Conservation (phyloP, 2,113 vertebrate genomes). For the Gnathonemus longibarbis region DNA sequence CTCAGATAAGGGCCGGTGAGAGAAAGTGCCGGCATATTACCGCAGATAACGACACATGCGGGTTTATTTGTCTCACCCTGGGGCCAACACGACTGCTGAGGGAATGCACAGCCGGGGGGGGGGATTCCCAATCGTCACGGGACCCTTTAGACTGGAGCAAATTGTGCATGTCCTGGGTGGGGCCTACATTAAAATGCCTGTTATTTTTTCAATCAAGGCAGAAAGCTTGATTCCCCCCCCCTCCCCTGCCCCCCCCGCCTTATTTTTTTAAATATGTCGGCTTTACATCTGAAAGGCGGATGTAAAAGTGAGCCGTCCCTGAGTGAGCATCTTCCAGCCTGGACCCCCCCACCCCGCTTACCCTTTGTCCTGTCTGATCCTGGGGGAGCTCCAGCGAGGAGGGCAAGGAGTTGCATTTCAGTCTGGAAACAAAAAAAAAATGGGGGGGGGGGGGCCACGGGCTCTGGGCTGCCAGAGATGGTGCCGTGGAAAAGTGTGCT, state of each 20-base stretch:
- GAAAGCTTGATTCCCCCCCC: constrained; percentile 25
- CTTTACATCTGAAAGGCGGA: constrained; percentile 24
- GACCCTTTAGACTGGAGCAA: constrained; percentile 49
- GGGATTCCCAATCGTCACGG: constrained; percentile 26
- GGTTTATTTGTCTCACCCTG: constrained; percentile 50
- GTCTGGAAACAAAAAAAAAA: constrained; percentile 30
- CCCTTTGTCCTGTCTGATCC: not conserved
- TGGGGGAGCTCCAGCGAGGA: not conserved
- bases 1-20: constrained; percentile 8
- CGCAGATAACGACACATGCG: constrained; percentile 45
- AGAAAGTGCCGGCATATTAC: not conserved
- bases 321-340: constrained; percentile 19
- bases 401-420: constrained; percentile 19
- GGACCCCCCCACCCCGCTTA: not conserved
- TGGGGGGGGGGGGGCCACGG: constrained; percentile 32
- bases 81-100: constrained; percentile 29
- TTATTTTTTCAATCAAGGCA: constrained; percentile 48
- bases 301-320: not conserved
- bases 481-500: constrained; percentile 64
- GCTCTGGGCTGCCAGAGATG: constrained; percentile 44
- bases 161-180: constrained; percentile 49
- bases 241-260: not conserved
- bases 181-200: constrained; percentile 43
- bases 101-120: constrained; percentile 41
- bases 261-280: not conserved